Evolutionary conservation across 2,888 invertebrate genomes (phyloP).

Genomic region (Idaea biselata): DNA sequence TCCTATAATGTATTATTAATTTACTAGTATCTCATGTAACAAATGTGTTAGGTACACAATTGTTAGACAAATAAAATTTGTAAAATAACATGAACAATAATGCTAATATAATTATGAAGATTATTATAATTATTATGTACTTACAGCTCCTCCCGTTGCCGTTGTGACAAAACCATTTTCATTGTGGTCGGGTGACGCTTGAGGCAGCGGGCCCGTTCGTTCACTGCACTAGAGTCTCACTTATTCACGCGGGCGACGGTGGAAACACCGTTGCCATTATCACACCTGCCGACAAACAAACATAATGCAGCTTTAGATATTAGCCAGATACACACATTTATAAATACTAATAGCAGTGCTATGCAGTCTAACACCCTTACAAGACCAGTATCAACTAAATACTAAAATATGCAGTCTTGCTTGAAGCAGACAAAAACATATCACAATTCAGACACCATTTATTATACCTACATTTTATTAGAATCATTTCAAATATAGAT

Average conservation of each 20-base stretch:
- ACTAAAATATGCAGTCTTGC: too few relatives aligned
- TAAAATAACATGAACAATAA: neutral
- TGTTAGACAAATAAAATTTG: too few relatives aligned
- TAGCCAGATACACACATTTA: neutral
- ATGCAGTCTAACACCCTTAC: too few relatives aligned
- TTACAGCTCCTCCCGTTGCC: slow-evolving; percentile 99
- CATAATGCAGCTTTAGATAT: slow-evolving; percentile 8
- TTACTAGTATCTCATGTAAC: too few relatives aligned
- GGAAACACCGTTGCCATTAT: slow-evolving; percentile 73
- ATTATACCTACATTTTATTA: too few relatives aligned
- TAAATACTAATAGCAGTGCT: neutral
- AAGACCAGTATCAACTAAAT: too few relatives aligned
- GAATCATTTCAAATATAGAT: too few relatives aligned
- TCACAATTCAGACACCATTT: too few relatives aligned
- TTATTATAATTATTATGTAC: too few relatives aligned
- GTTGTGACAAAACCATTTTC: slow-evolving; percentile 99
- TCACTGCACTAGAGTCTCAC: slow-evolving; percentile 71
- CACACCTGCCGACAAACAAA: slow-evolving; percentile 65
- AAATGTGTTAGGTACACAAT: too few relatives aligned
- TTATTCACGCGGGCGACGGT: slow-evolving; percentile 73
- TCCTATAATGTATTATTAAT: too few relatives aligned
- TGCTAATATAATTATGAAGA: slow-evolving; percentile 1
- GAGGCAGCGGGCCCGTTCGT: slow-evolving; percentile 64
- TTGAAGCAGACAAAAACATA: too few relatives aligned
- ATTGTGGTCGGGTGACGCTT: slow-evolving; percentile 83